phyloP scores from a whole-genome alignment of 2,888 invertebrate genomes.

The Oscheius myriophilus region DNA sequence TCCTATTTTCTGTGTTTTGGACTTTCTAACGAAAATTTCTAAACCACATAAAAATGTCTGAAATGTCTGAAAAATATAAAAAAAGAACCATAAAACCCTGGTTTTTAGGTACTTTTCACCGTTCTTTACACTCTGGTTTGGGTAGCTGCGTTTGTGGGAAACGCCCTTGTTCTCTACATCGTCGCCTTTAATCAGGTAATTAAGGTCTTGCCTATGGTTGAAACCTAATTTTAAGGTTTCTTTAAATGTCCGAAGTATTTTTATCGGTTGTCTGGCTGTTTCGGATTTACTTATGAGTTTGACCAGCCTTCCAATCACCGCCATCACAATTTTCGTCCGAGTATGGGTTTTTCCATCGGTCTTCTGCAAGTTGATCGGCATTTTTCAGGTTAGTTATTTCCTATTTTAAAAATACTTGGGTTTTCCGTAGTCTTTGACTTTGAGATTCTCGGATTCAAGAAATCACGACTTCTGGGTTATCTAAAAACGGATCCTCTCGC shows the following conservation, averaged over 20 bases:
- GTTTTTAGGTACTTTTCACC: conserved; percentile 23
- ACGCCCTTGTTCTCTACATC: conserved; percentile 66
- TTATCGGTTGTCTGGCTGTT: conserved; percentile 58
- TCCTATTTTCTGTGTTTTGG: too few species aligned
- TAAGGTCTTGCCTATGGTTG: too few species aligned
- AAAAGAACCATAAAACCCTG: too few species aligned
- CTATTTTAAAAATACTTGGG: conserved; percentile 1
- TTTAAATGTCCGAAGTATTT: conserved; percentile 61
- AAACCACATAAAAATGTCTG: too few species aligned
- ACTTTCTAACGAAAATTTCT: too few species aligned
- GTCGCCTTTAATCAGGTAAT: conserved; percentile 66
- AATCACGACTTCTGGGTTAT: too few species aligned
- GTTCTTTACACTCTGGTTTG: conserved; percentile 65
- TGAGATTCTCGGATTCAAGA: too few species aligned
- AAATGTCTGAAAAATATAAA: too few species aligned
- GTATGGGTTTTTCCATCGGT: conserved; percentile 67
- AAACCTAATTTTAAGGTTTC: conserved; percentile 59
- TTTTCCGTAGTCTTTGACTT: too few species aligned
- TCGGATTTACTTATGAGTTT: conserved; percentile 61
- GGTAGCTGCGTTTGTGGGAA: conserved; percentile 64
- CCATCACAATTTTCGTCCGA: conserved; percentile 64
- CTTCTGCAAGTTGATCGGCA: conserved; percentile 66
- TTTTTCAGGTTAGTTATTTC: conserved; percentile 63
- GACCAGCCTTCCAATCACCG: conserved; percentile 67
- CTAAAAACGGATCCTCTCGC: too few species aligned